Conservation (phyloP, 2,797 vertebrate species). For the Tolypeutes matacus region DNA sequence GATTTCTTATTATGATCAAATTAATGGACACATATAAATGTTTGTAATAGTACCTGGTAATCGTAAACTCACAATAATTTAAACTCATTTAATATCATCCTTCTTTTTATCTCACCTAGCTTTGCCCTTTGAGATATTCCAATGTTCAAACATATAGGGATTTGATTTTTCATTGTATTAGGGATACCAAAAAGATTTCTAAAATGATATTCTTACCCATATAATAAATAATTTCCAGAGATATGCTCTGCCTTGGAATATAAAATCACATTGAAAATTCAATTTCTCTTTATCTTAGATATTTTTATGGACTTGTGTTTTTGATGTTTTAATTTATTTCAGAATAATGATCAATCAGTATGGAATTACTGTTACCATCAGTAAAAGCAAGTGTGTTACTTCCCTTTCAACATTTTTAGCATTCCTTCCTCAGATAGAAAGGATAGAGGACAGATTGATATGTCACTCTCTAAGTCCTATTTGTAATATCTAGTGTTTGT, state of each 20-base stretch:
- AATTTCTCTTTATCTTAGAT: neutral
- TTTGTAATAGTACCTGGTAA: neutral
- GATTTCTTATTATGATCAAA: neutral
- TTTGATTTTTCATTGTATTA: neutral
- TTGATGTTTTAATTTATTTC: neutral
- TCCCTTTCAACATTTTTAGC: conserved; percentile 10
- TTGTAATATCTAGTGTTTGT: neutral
- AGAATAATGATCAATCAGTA: neutral
- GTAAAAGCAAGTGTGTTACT: neutral
- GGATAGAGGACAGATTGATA: neutral
- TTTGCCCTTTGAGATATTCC: neutral
- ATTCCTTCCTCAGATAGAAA: neutral
- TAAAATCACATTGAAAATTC: neutral
- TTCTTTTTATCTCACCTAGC: neutral
- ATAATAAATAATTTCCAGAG: neutral
- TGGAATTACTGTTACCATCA: neutral
- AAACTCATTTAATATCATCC: neutral
- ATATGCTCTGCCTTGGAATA: neutral
- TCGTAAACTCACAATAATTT: neutral
- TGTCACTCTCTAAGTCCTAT: neutral
- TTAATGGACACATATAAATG: neutral
- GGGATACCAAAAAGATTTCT: neutral
- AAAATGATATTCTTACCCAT: neutral
- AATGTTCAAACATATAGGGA: neutral
- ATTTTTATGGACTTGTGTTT: neutral